Base-by-base conservation (phyloP, 2,888 invertebrate species). In the Macrostomum cliftonense region DNA sequence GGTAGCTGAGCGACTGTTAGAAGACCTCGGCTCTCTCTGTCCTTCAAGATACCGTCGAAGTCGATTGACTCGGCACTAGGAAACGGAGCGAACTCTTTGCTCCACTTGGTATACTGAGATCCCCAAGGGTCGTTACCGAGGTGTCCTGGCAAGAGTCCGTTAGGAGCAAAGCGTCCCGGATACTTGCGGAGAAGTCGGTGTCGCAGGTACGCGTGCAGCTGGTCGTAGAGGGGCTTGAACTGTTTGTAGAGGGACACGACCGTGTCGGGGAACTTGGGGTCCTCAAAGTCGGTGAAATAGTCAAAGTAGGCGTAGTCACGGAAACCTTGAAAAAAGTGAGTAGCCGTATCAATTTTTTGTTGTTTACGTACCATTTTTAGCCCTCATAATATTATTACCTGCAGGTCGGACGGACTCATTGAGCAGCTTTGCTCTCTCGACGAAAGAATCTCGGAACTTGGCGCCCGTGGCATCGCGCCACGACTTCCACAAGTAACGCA, bases 161-260 rank as follows among this genome's bases (percentile, higher is more conserved):
- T 9, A 43, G 40, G 1, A 56, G 57, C 37, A 57, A 54, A 43
- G 4, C 9, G 4, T 28, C 28, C 28, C 4, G 28, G 28, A 28
- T 28, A 28, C 12, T 38, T 45, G 9, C 56, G 37, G 11, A 40
- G 49, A 39, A 70, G 57, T 37, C 56, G 59, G 12, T 55, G 51
- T 21, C 68, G 49, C 13, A 65, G 64, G 54, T 62, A 69, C 1
- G 66, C 63, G 47, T 68, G 68, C 4, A 70, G 57, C 45, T 66
- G 59, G 17, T 59, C 43, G 50, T 69, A 70, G 13, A 69, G 48
- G 9, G 68, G 68, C 28, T 54, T 53, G 12, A 69, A 46, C 28
- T 63, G 55, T 4, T 46, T 9, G 57, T 60, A 68, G 17, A 68
- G 51, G 2, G 52, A 36, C 45, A 59, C 60, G 16, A 59, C 55